These are phyloP conservation scores for Thymallus thymallus DNA, from an alignment of 2,113 vertebrate genomes.

Conservation along the genomic window DNA sequence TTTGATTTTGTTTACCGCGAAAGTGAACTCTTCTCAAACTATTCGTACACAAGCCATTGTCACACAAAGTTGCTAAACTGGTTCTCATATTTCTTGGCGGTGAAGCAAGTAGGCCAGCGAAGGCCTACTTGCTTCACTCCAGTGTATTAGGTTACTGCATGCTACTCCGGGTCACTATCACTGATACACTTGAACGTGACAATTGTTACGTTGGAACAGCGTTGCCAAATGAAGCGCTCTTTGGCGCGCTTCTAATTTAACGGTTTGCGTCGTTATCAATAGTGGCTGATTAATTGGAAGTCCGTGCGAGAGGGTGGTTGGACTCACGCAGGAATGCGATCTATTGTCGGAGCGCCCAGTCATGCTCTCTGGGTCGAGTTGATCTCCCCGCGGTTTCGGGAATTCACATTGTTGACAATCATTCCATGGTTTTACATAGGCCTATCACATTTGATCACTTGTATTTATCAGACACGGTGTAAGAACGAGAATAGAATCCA, in stretches of 20 bases:
- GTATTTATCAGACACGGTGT: too few relatives aligned
- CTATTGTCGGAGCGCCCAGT: constrained; percentile 28
- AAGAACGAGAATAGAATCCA: not conserved
- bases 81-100: constrained; percentile 36
- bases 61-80: constrained; percentile 42
- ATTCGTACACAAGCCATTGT: constrained; percentile 23
- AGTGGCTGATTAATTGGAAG: constrained; percentile 21
- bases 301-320: constrained; percentile 18
- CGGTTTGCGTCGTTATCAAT: not conserved
- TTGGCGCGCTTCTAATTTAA: too few relatives aligned
- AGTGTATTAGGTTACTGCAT: not conserved
- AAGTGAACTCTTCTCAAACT: constrained; percentile 1
- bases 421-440: not conserved
- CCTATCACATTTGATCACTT: too few relatives aligned
- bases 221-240: too few relatives aligned
- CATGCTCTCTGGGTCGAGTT: constrained; percentile 4
- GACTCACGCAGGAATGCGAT: constrained; percentile 56
- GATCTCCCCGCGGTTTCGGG: not conserved
- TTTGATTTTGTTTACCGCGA: constrained; percentile 52
- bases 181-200: not conserved
- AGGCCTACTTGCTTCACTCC: constrained; percentile 1
- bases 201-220: not conserved
- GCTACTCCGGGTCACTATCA: not conserved
- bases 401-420: not conserved
- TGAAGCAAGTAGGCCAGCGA: too few relatives aligned